A percentile compares a stretch with the other conserved stretches of the same genome.
Conservation (phyloP, 2,888 invertebrate species). For the Mythimna pallens region DNA sequence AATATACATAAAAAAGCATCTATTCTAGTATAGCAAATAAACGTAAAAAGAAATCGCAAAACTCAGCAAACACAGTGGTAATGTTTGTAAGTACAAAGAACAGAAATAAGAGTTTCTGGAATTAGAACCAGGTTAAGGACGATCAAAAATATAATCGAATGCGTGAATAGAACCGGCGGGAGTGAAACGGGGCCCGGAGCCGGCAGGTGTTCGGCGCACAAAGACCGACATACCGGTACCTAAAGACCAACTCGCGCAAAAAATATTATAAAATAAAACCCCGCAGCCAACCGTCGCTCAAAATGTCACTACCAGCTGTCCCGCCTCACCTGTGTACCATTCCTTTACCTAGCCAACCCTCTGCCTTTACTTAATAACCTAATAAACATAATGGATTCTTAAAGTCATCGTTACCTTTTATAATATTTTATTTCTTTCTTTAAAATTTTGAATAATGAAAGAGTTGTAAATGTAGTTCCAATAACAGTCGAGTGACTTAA, state of each 20-base stretch:
- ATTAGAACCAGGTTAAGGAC: conserved; percentile 72
- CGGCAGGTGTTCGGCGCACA: conserved; percentile 85
- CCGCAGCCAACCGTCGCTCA: conserved; percentile 71
- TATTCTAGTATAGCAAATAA: background rate
- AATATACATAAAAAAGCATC: background rate
- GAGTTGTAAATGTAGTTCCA: conserved; percentile 24
- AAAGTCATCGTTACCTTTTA: conserved; percentile 39
- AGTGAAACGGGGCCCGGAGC: conserved; percentile 69
- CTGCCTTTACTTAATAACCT: conserved; percentile 58
- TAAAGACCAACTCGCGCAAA: conserved; percentile 77
- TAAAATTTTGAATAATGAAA: background rate
- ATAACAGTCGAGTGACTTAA: background rate
- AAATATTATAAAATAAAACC: conserved; percentile 77
- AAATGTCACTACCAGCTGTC: conserved; percentile 87
- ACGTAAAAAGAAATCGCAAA: conserved; percentile 10
- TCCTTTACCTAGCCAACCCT: conserved; percentile 67
- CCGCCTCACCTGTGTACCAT: conserved; percentile 74
- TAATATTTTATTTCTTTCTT: conserved; percentile 17
- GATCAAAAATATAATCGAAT: conserved; percentile 63
- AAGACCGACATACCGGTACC: conserved; percentile 72
- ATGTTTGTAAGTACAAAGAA: conserved; percentile 30
- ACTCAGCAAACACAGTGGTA: conserved; percentile 1
- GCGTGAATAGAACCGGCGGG: conserved; percentile 73
- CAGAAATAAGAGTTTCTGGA: conserved; percentile 54
- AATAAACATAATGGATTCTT: conserved; percentile 51